Conservation (phyloP, 2,113 vertebrate genomes). For the Triplophysa rosa region DNA sequence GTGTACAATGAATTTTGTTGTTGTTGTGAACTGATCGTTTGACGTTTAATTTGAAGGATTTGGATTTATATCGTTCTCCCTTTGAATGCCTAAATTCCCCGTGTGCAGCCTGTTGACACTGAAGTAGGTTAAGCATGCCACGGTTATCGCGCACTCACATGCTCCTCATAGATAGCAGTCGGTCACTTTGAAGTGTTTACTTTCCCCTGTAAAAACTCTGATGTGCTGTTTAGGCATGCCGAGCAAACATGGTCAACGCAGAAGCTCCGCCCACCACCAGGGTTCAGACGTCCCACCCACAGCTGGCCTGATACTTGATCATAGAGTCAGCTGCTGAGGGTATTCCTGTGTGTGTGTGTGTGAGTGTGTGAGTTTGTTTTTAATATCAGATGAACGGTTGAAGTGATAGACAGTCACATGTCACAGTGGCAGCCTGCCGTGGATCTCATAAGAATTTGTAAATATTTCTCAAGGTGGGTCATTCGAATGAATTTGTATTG, state of each 20-base stretch:
- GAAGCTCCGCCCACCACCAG: conserved; percentile 37
- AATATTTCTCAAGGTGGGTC: too few species aligned
- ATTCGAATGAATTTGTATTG: too few species aligned
- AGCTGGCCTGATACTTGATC: conserved; percentile 70
- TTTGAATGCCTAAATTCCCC: neutral
- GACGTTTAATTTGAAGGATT: neutral
- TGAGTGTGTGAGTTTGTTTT: conserved; percentile 55
- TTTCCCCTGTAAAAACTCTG: conserved; percentile 50
- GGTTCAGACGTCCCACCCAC: conserved; percentile 39
- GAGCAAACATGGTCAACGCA: conserved; percentile 48
- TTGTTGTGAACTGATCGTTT: neutral
- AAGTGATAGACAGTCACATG: conserved; percentile 68
- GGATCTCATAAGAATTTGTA: too few species aligned
- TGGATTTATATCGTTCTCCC: neutral
- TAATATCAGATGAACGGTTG: conserved; percentile 67
- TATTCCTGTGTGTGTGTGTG: conserved; percentile 66
- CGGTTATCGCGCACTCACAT: conserved; percentile 21
- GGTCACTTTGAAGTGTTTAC: conserved; percentile 50
- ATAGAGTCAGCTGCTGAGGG: conserved; percentile 71
- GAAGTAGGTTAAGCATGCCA: neutral
- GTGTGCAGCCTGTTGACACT: neutral
- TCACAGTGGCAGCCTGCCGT: conserved; percentile 51
- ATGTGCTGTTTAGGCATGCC: conserved; percentile 42
- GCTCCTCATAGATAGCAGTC: conserved; percentile 39
- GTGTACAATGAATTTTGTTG: too few species aligned